Evolutionary conservation across 2,888 invertebrate genomes (phyloP), one percentile per base, ranked within the genome.

Genomic region (Ptilodon capucinus): DNA sequence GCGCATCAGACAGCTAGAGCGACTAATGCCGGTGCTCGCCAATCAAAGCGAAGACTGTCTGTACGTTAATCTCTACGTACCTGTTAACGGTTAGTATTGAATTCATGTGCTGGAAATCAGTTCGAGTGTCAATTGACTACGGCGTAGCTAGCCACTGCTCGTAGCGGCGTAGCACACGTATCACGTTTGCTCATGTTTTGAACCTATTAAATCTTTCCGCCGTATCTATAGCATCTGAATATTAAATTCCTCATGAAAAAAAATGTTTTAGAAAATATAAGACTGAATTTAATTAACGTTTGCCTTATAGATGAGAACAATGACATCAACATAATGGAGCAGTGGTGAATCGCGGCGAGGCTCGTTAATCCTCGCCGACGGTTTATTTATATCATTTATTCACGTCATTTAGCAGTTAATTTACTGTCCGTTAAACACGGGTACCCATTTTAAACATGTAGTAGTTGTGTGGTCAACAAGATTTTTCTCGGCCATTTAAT

Each of bases 11-110:
- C 96, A 97, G 82, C 93, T 98, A 53, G 95, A 97, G 76, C 94
- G 96, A 57, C 91, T 99, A 65, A 87, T 96, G 68, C 97, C 97
- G 14, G 91, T 96, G 64, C 93, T 99, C 51, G 94, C 94, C 74
- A 97, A 98, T 82, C 98, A 99, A 92, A 97, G 97, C 84, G 99
- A 99, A 92, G 99, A 99, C 92, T 99, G 99, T 84, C 95, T 99
- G 71, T 98, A 97, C 86, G 94, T 99, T 81, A 99, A 99, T 92
- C 94, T 99, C 67, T 99, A 98, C 91, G 97, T 98, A 60, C 99
- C 99, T 57, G 93, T 96, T 71, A 93, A 75, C 61, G 88, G 88
- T 87, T 35, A 74, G 68, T 36, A 28, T 32, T 50, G 3, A 0
- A n/a, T 32, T 32, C 7, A 35, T 17, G 4, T 0, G 11, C 0